Conservation (phyloP, 2,888 invertebrate species). For the Agrilus cyanescens region DNA sequence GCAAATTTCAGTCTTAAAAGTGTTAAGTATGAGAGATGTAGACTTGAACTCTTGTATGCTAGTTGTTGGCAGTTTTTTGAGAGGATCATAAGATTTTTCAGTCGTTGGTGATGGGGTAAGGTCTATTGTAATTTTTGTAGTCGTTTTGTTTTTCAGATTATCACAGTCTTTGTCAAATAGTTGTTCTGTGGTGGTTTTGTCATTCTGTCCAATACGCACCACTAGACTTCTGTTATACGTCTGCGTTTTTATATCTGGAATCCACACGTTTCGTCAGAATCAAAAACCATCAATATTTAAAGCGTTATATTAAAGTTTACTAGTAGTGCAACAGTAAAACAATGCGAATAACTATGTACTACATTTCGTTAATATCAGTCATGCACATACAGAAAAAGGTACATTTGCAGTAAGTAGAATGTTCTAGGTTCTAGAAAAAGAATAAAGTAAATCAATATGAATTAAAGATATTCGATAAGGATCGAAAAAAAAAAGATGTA, state of each 20-base stretch:
- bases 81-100: constrained; percentile 11
- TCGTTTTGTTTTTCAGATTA: constrained; percentile 28
- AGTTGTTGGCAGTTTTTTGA: constrained; percentile 21
- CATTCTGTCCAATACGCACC: constrained; percentile 33
- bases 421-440: too few species aligned
- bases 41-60: constrained; percentile 33
- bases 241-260: constrained; percentile 31
- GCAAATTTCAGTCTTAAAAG: constrained; percentile 24
- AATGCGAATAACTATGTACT: constrained; percentile 6
- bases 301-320: constrained; percentile 6
- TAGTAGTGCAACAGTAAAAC: constrained; percentile 11
- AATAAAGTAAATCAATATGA: too few species aligned
- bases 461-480: too few species aligned
- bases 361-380: constrained; percentile 13
- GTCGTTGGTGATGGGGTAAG: constrained; percentile 28
- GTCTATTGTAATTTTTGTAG: constrained; percentile 38
- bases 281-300: too few species aligned
- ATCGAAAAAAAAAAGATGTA: too few species aligned
- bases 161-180: constrained; percentile 8
- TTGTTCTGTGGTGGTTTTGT: constrained; percentile 31
- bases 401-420: constrained; percentile 7
- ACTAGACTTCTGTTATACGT: constrained; percentile 36
- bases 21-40: constrained; percentile 35
- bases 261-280: constrained; percentile 3
- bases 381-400: constrained; percentile 24